Conservation (phyloP, 2,113 vertebrate genomes). For the Prinia subflava region DNA sequence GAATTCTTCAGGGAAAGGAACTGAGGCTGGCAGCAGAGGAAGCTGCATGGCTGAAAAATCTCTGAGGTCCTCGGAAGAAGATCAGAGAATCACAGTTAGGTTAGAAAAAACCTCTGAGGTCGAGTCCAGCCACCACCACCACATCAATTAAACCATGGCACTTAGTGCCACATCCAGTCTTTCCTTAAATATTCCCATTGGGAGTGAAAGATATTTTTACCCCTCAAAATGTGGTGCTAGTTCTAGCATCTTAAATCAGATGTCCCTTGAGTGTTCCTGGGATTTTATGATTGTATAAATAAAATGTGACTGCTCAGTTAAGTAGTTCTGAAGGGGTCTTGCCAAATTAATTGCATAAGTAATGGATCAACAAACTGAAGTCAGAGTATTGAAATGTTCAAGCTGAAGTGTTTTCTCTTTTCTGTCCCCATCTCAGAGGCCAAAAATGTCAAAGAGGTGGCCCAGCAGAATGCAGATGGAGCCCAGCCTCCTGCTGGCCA, state of each 20-base stretch:
- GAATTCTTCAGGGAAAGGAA: no score
- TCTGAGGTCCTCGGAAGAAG: neutral
- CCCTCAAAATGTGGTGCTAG: neutral
- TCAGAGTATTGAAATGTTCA: neutral
- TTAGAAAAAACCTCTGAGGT: neutral
- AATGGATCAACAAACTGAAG: neutral
- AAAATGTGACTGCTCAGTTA: neutral
- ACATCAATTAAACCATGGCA: neutral
- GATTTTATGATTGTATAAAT: neutral
- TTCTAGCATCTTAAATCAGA: neutral
- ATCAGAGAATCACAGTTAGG: neutral
- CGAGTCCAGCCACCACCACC: neutral
- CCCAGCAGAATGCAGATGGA: constrained; percentile 26
- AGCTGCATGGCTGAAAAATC: neutral
- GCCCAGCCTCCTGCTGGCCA: constrained; percentile 72
- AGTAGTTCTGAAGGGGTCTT: neutral
- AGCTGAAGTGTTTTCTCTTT: neutral
- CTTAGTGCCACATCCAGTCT: neutral
- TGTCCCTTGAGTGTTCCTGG: neutral
- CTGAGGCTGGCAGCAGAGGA: neutral
- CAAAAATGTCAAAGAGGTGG: constrained; percentile 39
- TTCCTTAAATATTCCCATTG: neutral
- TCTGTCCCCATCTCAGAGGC: constrained; percentile 10
- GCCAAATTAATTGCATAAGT: neutral
- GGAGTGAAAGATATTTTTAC: neutral